Evolutionary conservation across 2,113 vertebrate genomes (phyloP), one percentile per base, ranked within the genome.

Genomic region (Picathartes gymnocephalus): DNA sequence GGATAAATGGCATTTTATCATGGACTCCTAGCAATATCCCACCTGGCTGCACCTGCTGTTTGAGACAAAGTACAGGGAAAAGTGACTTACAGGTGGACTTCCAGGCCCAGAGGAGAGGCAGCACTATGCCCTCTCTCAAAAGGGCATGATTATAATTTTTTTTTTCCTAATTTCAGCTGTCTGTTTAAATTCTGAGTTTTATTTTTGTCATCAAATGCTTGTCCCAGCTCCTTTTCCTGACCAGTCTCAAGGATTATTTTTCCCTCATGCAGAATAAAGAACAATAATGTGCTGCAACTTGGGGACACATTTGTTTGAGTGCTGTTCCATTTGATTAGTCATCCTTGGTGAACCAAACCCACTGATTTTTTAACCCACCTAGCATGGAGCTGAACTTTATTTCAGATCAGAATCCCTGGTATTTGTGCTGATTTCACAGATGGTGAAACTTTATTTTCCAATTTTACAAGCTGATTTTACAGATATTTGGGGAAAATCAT

Each of bases 231-330:
- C 20, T 53, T 57, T 79, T 58, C 21, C 33, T n/a, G 5, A 8
- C 42, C 18, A 33, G n/a, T 31, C 53, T 74, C 0, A 0, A 37
- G 31, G 19, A 3, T 15, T 40, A 9, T 10, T 61, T 45, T n/a
- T 7, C 4, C 20, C 3, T 13, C 1, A 1, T 40, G 62, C 16
- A 40, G 25, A 65, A 33, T 47, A 73, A 57, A 57, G 60, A 83
- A 48, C 0, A 0, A 9, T 60, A 16, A 39, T 0, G 0, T 51
- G 65, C 40, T 82, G 72, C 45, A 68, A 40, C 30, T 16, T 30
- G 7, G 17, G 35, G 22, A 19, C 11, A 9, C 6, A 0, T 25
- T 54, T 47, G 13, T 72, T 37, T 50, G n/a, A 72, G 33, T 21
- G 24, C 51, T 74, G 30, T 53, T 10, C 42, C 23, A 1, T 68